These are phyloP conservation scores for Vireo griseus DNA, from an alignment of 2,797 vertebrate species.

Conservation along the genomic window DNA sequence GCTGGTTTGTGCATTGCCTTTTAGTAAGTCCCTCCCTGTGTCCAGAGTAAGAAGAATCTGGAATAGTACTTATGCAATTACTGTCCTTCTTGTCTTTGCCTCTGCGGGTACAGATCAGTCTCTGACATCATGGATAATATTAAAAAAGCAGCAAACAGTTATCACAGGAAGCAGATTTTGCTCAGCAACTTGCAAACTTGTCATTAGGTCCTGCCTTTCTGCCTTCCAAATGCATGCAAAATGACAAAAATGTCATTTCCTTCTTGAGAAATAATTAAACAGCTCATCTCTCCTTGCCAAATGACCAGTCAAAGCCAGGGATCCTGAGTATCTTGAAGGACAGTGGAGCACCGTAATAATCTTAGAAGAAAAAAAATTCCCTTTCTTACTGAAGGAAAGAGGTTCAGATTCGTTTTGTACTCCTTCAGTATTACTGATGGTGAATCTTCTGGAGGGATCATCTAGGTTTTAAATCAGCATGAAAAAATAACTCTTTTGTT, in stretches of 20 bases:
- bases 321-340: neutral
- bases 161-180: slow-evolving; percentile 17
- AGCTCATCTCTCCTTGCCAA: neutral
- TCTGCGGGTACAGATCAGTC: neutral
- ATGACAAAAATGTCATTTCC: neutral
- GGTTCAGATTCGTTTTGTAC: neutral
- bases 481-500: neutral
- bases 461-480: neutral
- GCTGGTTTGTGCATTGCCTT: neutral
- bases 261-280: slow-evolving; percentile 5
- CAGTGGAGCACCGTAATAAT: neutral
- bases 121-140: neutral
- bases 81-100: neutral
- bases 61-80: neutral
- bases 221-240: neutral
- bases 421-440: neutral
- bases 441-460: neutral
- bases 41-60: neutral
- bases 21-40: neutral
- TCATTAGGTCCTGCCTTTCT: slow-evolving; percentile 5
- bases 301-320: neutral
- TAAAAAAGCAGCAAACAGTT: neutral
- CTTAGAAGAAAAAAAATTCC: neutral
- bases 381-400: neutral
- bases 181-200: neutral